Base-by-base conservation (phyloP, 2,797 vertebrate species). In the Chaetodon trifasciatus region DNA sequence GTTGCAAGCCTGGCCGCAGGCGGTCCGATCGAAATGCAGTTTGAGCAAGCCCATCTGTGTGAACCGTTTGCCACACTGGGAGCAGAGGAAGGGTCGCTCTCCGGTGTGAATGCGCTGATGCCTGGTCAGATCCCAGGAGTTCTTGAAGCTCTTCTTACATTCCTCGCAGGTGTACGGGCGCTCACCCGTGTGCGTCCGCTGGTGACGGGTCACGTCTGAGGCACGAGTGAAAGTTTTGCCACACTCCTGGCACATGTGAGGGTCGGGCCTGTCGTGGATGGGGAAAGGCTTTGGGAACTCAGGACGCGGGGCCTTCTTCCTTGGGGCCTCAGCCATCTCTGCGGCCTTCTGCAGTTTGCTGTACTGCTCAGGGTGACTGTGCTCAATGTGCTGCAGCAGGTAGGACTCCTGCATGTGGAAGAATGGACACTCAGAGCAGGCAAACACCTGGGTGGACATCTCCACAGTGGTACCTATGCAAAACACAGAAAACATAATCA, bases 351-450 rank as follows among this genome's bases (percentile, higher is more conserved):
- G 88, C 15, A 91, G 83, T 60, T 77, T 85, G 76, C 16, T 52
- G 79, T 86, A 81, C 68, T 88, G 82, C 49, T 92, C 88, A 1
- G 86, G 88, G 81, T 93, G 93, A 70, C 82, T 89, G 63, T 69
- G 87, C 37, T 92, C 86, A 1, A 93, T 55, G 81, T 93, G 92
- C 89, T 91, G 89, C 81, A 87, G 86, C 72, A 92, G 81, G 81
- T 72, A 89, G 9, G 91, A 91, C 84, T 93, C 91, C 74, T 94
- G 87, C 86, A 93, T 84, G 88, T 94, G 93, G 74, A 91, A 93
- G 84, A 92, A 94, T 0, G 89, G 89, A 82, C 93, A 93, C 70
- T 89, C 68, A 6, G 92, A 86, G 78, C 92, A 93, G 79, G 88
- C 81, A 15, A 92, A 93, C 28, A 94, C 92, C 86, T 94, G 92